Base-by-base conservation (phyloP, 2,113 vertebrate species). In the Onychorhynchus coronatus region DNA sequence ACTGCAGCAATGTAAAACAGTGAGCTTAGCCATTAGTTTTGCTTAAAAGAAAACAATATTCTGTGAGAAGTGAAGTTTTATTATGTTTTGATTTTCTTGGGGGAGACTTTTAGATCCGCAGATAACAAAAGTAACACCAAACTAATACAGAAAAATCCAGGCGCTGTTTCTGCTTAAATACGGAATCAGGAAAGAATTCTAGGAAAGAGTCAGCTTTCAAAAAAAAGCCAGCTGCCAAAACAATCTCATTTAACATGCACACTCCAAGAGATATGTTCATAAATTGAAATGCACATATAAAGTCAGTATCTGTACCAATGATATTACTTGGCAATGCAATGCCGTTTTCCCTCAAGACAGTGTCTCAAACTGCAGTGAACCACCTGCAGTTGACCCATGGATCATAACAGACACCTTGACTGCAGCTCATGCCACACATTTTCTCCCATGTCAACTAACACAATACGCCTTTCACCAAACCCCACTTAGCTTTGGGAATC, bases 261-360 rank as follows among this genome's bases (percentile, higher is more conserved):
- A 4, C 12, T 49, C 53, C 14, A 14, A 88, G 27, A 82, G 6
- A 12, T 5, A 47, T 1, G 5, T 78, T 85, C 42, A 53, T 25
- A 85, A 91, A 56, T 0, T 30, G 33, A 80, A 76, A 80, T 52
- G 25, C 12, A 23, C 0, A 0, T 21, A n/a, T 20, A 30, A 53
- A 41, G 30, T 52, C 33, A 56, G 1, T 31, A 42, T 19, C 31
- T 22, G 1, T 11, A 62, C 23, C 22, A 15, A 4, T 55, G 5
- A 11, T 49, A 24, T 8, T 35, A 55, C 27, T 44, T 73, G 11
- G 27, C 31, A 85, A 39, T 16, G 44, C 28, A 53, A 9, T 12
- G 42, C 19, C 63, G 19, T 56, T 58, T 77, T 63, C 31, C 41
- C 41, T 67, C 49, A 68, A 44, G 42, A 62, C 20, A 19, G 8